phyloP scores from a whole-genome alignment of 2,888 invertebrate genomes.

The Euspilapteryx auroguttella region DNA sequence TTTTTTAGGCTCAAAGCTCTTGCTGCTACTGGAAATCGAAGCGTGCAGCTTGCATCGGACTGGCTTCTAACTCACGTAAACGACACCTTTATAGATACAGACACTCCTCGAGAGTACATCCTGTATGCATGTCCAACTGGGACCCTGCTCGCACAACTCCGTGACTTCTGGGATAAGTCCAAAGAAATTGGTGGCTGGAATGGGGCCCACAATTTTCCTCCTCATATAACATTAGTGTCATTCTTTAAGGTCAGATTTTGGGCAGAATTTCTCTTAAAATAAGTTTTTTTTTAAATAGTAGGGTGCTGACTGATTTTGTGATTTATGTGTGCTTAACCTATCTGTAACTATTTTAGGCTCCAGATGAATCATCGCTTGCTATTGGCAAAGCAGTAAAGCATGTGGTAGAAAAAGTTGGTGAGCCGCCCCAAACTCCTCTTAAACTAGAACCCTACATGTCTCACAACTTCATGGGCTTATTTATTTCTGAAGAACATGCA shows the following conservation, averaged over 20 bases:
- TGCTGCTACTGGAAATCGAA: slow-evolving; percentile 86
- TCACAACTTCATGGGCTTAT: slow-evolving; percentile 89
- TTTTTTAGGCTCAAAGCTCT: slow-evolving; percentile 79
- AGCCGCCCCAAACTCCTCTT: slow-evolving; percentile 65
- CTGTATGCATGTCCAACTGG: slow-evolving; percentile 87
- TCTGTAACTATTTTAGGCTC: slow-evolving; percentile 67
- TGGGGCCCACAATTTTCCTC: slow-evolving; percentile 87
- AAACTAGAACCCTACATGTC: slow-evolving; percentile 83
- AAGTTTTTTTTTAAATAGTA: too few species aligned
- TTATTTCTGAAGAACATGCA: slow-evolving; percentile 81
- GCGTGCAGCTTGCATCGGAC: slow-evolving; percentile 86
- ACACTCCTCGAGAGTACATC: slow-evolving; percentile 80
- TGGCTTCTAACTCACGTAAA: slow-evolving; percentile 90
- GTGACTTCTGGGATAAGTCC: slow-evolving; percentile 79
- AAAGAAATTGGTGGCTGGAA: slow-evolving; percentile 79
- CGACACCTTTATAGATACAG: slow-evolving; percentile 77
- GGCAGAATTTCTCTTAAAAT: not conserved
- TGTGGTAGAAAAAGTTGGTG: slow-evolving; percentile 72
- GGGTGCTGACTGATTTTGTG: too few species aligned
- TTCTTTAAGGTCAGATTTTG: slow-evolving; percentile 74
- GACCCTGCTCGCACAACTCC: slow-evolving; percentile 69
- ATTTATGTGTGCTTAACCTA: too few species aligned
- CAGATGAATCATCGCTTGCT: slow-evolving; percentile 72
- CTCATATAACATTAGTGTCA: slow-evolving; percentile 87
- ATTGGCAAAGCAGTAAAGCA: slow-evolving; percentile 72